Conservation (phyloP, 2,888 invertebrate species). For the Andrena chrysosceles region DNA sequence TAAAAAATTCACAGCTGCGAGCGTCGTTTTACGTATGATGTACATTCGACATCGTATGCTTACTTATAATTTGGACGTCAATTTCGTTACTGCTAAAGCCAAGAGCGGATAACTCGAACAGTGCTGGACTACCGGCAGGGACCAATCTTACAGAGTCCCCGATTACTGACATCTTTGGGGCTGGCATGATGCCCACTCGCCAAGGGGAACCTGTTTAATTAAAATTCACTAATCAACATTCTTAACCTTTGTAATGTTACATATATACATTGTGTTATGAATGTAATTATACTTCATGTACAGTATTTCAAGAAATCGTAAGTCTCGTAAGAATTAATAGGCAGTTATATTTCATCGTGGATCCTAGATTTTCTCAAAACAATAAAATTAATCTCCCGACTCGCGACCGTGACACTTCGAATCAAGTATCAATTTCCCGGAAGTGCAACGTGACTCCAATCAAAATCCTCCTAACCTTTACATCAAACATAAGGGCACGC, state of each 20-base stretch:
- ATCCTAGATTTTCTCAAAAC: not conserved
- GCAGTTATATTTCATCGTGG: not conserved
- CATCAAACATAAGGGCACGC: conserved; percentile 31
- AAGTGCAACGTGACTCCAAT: conserved; percentile 58
- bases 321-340: conserved; percentile 14
- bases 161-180: conserved; percentile 91
- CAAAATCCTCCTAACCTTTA: conserved; percentile 61
- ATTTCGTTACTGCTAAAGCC: conserved; percentile 87
- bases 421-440: conserved; percentile 64
- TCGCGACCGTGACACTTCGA: conserved; percentile 26
- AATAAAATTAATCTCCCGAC: not conserved
- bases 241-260: conserved; percentile 57
- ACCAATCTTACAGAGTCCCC: conserved; percentile 96
- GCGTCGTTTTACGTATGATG: not conserved
- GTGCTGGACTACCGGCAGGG: conserved; percentile 94
- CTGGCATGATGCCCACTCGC: conserved; percentile 96
- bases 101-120: conserved; percentile 94
- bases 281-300: not conserved
- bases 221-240: conserved; percentile 2
- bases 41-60: conserved; percentile 72
- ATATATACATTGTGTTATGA: not conserved
- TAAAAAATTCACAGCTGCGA: not conserved
- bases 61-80: conserved; percentile 87
- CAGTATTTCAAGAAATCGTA: not conserved
- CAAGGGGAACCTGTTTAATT: conserved; percentile 93